phyloP scores from a whole-genome alignment of 2,113 vertebrate species.

The Phodopus roborovskii region DNA sequence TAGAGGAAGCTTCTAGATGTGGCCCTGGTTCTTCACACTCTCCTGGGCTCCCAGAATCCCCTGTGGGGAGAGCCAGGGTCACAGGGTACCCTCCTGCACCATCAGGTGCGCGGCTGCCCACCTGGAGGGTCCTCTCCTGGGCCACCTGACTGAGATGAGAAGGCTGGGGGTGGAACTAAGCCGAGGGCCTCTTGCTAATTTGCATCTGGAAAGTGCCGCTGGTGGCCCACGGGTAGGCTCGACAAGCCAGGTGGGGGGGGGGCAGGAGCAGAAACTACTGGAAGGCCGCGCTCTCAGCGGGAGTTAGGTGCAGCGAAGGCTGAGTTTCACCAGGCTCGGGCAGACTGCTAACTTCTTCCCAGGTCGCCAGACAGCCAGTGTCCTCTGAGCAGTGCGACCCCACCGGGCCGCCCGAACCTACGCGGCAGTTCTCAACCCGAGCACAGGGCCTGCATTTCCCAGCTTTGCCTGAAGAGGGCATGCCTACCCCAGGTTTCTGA shows the following conservation, averaged over 20 bases:
- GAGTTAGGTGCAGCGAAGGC: neutral
- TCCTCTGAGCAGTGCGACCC: neutral
- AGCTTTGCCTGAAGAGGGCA: slow-evolving; percentile 59
- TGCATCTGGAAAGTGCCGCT: neutral
- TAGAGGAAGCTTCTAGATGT: neutral
- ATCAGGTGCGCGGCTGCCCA: neutral
- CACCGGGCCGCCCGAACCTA: neutral
- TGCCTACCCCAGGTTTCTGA: neutral
- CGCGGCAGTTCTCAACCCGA: accelerated
- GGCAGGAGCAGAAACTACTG: neutral
- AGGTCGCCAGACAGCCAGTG: neutral
- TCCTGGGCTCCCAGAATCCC: neutral
- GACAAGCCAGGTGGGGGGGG: neutral
- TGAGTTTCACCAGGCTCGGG: neutral
- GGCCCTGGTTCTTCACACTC: neutral
- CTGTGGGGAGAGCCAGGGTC: neutral
- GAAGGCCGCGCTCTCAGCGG: neutral
- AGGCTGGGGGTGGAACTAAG: neutral
- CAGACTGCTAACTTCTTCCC: neutral
- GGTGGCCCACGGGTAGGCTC: neutral
- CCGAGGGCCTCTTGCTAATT: neutral
- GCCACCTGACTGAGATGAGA: neutral
- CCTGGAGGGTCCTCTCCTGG: neutral
- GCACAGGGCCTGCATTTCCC: neutral
- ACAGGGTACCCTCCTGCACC: neutral